These are phyloP conservation scores for Oopsacas minuta DNA, from an alignment of 37 sponge, comb jelly and placozoan genomes.

Conservation along the genomic window DNA sequence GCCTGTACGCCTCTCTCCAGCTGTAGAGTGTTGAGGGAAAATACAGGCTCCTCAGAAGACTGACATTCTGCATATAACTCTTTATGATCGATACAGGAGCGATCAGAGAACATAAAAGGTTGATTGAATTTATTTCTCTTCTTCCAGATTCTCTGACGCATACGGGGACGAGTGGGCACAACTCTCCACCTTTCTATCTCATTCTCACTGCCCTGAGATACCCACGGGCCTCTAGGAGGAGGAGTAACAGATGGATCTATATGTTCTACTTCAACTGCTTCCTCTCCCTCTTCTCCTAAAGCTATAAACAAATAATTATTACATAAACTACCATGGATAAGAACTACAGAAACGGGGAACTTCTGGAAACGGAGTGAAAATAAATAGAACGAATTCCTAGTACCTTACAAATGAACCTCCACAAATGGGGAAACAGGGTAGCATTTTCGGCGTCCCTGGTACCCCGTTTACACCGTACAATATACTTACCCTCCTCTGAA, in stretches of 20 bases:
- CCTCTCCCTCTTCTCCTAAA: conserved; percentile 28
- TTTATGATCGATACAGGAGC: conserved; percentile 21
- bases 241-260: conserved; percentile 58
- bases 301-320: background rate
- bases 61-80: conserved; percentile 45
- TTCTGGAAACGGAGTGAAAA: too few species aligned
- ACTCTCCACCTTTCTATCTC: conserved; percentile 58
- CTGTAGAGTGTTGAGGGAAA: conserved; percentile 46
- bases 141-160: conserved; percentile 35
- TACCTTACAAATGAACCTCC: too few species aligned
- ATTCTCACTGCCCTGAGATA: conserved; percentile 58
- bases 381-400: too few species aligned
- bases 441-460: too few species aligned
- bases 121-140: conserved; percentile 46
- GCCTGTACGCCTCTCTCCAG: conserved; percentile 62
- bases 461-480: too few species aligned
- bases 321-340: background rate
- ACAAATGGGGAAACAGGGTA: too few species aligned
- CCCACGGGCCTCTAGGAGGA: conserved; percentile 62
- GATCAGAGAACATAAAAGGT: conserved; percentile 50
- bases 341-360: background rate
- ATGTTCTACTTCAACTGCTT: conserved; percentile 49
- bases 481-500: background rate
- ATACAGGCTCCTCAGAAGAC: conserved; percentile 43
- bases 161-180: conserved; percentile 40